Base-by-base conservation (phyloP, 2,113 vertebrate genomes). In the Hippocampus mohnikei region DNA sequence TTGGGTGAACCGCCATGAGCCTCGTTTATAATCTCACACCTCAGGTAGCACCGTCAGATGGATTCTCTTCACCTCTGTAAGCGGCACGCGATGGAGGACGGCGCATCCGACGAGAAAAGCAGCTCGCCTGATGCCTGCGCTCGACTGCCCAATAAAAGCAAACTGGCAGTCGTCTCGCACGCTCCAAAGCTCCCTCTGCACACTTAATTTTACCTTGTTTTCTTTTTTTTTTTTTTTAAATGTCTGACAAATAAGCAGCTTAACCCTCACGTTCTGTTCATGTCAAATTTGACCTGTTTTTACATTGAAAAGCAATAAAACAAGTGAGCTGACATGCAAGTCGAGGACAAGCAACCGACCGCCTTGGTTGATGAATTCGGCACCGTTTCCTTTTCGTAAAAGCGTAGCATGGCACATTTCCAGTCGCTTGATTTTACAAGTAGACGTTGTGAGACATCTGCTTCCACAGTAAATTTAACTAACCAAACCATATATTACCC, bases 11-110 rank as follows among this genome's bases (percentile, higher is more conserved):
- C 64, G 76, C 71, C 56, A 73, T 76, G 67, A 84, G 20, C 81
- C 80, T 46, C 40, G 67, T 0, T 76, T 85, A 75, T 74, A 79
- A 82, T 82, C 82, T 85, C 78, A 86, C 81, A 88, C 88, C 84
- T 88, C 84, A 68, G 58, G 58, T 53, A 65, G 74, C 10, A 70
- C 21, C 40, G 55, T 80, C 80, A 76, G 61, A 80, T 73, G 67
- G 82, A 78, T 82, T 83, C 69, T 75, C 78, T 70, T 69, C 69
- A 71, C 72, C 85, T 86, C 84, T 70, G 74, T 84, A 88, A 85
- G 77, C 40, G 70, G 62, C 69, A 71, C 74, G 76, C 73, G 46
- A 67, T 44, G n/a, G 15, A 23, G 41, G 42, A 8, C 41, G 41
- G n/a, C 40, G 70, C 41, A 72, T 48, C 63, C 65, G 77, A 76